Evolutionary conservation across 1,140 invertebrate species (phyloP), one percentile per base, ranked within the genome.

Genomic region (Sarcophaga bullata): DNA sequence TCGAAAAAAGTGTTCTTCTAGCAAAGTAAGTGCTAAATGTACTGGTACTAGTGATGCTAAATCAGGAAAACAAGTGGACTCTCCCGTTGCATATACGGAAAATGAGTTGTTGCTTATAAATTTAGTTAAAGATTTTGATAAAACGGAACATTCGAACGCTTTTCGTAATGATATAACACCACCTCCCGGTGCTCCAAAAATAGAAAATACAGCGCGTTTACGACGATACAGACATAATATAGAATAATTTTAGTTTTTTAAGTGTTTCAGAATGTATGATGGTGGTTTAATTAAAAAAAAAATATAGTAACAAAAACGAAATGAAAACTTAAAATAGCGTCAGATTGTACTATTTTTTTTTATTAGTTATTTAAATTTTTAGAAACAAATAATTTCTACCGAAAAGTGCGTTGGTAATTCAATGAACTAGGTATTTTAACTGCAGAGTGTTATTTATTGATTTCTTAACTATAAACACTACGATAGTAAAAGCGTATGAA

Each of bases 191-290:
- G 87, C 87, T 72, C 89, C 88, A 0, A 89, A 89, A 86, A 83
- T 85, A 19, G 89, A 90, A 85, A 90, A 90, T 83, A 90, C 85
- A 84, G 87, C 89, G n/a, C 85, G 89, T 62, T 84, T 90, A 83
- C 86, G 89, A 73, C 87, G 89, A 15, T 90, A 90, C 81, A 86
- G 88, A 80, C 86, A 88, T 85, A 89, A 90, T 83, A 75, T 90
- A 87, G 89, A 90, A 83, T 90, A 88, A 90, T 52, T 68, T 19
- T 19, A n/a, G 54, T 68, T 8, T 19, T 68, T 68, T 68, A 37
- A 37, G 25, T 37, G 25, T 37, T 37, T 37, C 25, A 1, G 25
- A 37, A 37, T 37, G 25, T 37, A 37, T 37, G 25, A 37, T 37
- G 25, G 25, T 37, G 25, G 25, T 37, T 37, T 37, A 37, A 37